A percentile compares a stretch with the other conserved stretches of the same genome.
Conservation (phyloP, 1,140 invertebrate genomes). For the Prorops nasuta region DNA sequence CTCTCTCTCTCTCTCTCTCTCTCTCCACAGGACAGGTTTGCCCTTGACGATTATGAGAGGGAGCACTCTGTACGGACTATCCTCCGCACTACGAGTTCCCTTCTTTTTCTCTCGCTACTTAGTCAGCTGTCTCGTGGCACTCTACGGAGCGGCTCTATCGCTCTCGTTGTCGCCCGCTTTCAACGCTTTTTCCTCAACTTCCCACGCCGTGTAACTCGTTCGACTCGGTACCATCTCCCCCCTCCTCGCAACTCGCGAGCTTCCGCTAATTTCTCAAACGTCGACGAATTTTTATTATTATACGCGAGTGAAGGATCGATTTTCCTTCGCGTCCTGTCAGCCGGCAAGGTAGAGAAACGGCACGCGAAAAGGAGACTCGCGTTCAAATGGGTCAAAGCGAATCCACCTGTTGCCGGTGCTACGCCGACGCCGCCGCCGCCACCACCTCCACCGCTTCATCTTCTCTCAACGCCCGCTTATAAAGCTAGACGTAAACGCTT, state of each 20-base stretch:
- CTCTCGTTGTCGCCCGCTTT: slow-evolving; percentile 3
- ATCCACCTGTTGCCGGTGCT: slow-evolving; percentile 45
- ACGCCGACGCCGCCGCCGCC: too few species aligned
- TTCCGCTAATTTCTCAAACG: too few species aligned
- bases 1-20: background rate
- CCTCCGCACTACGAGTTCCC: background rate
- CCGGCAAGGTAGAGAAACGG: too few species aligned
- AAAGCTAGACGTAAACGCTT: background rate
- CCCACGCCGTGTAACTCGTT: slow-evolving; percentile 32
- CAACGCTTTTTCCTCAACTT: slow-evolving; percentile 35
- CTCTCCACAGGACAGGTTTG: too few species aligned
- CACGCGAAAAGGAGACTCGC: slow-evolving; percentile 20
- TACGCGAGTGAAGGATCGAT: too few species aligned
- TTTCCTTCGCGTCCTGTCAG: too few species aligned
- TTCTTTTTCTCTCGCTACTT: background rate
- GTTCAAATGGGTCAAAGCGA: slow-evolving; percentile 30
- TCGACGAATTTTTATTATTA: too few species aligned
- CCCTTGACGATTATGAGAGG: too few species aligned
- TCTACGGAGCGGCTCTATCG: slow-evolving; percentile 5
- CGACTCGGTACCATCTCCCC: too few species aligned
- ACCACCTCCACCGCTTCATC: too few species aligned
- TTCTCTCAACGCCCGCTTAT: slow-evolving; percentile 4
- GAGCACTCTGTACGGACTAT: too few species aligned
- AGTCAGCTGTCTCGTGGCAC: background rate
- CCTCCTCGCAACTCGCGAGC: too few species aligned